These are phyloP conservation scores for Rhombomys opimus DNA, from an alignment of 2,113 vertebrate genomes.

Conservation along the genomic window DNA sequence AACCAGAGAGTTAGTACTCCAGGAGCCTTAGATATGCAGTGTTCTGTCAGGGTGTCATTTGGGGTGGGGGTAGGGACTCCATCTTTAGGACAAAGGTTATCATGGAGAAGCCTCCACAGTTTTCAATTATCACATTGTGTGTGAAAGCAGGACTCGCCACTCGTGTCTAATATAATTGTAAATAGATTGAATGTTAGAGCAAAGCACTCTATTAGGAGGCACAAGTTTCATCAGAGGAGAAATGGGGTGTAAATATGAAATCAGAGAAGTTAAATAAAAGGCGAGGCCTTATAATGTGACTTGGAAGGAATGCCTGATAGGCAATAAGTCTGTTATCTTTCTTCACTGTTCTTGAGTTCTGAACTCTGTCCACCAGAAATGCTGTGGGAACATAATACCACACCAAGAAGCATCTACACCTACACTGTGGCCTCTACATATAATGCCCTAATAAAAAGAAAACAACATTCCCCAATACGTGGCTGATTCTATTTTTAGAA, in stretches of 20 bases:
- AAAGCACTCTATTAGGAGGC: not conserved
- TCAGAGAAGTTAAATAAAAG: slow-evolving; percentile 15
- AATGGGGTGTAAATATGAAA: slow-evolving; percentile 36
- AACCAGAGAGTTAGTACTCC: not conserved
- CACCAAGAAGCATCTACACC: not conserved
- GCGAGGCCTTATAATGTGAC: not conserved
- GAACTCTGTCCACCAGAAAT: not conserved
- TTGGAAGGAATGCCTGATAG: slow-evolving; percentile 10
- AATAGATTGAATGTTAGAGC: not conserved
- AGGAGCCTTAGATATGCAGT: not conserved
- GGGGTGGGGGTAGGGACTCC: not conserved
- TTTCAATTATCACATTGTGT: not conserved
- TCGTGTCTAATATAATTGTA: slow-evolving; percentile 1
- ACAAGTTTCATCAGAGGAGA: slow-evolving; percentile 40
- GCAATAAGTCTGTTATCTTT: not conserved
- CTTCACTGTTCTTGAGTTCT: not conserved
- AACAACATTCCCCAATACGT: not conserved
- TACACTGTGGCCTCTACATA: not conserved
- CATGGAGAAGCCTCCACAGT: not conserved
- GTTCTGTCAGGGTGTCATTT: not conserved
- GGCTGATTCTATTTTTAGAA: not conserved
- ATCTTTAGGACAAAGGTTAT: not conserved
- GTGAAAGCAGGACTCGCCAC: not conserved
- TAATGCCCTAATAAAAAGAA: not conserved
- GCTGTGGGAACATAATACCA: not conserved